phyloP scores from a whole-genome alignment of 2,113 vertebrate genomes.

The Zapus hudsonius region DNA sequence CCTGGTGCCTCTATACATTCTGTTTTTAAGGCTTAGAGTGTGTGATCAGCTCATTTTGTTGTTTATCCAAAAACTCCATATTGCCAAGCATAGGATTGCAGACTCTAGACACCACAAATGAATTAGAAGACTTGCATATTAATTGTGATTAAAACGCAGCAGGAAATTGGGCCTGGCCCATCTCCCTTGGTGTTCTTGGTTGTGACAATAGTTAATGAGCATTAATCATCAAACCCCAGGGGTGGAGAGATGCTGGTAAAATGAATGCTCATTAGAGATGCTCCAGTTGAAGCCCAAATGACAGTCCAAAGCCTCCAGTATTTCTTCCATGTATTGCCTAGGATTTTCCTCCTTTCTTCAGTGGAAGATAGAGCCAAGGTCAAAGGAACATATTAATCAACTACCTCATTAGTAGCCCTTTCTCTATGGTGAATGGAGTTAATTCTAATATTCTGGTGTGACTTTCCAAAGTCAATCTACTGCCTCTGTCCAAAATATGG shows the following conservation, averaged over 20 bases:
- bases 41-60: background rate
- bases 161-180: background rate
- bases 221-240: background rate
- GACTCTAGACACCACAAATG: background rate
- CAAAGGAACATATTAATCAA: background rate
- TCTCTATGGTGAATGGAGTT: background rate
- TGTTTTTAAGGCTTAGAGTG: background rate
- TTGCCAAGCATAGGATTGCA: background rate
- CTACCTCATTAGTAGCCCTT: background rate
- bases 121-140: background rate
- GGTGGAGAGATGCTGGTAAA: background rate
- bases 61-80: background rate
- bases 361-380: background rate
- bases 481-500: background rate
- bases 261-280: background rate
- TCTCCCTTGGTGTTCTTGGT: background rate
- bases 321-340: background rate
- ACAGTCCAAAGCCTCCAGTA: background rate
- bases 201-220: background rate
- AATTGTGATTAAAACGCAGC: background rate
- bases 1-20: background rate
- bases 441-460: background rate
- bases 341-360: background rate
- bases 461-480: background rate
- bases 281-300: rapidly evolving